A percentile compares a stretch with the other conserved stretches of the same genome.
These are phyloP conservation scores for Pyrgilauda ruficollis DNA, from an alignment of 2,113 vertebrate genomes.

Conservation along the genomic window DNA sequence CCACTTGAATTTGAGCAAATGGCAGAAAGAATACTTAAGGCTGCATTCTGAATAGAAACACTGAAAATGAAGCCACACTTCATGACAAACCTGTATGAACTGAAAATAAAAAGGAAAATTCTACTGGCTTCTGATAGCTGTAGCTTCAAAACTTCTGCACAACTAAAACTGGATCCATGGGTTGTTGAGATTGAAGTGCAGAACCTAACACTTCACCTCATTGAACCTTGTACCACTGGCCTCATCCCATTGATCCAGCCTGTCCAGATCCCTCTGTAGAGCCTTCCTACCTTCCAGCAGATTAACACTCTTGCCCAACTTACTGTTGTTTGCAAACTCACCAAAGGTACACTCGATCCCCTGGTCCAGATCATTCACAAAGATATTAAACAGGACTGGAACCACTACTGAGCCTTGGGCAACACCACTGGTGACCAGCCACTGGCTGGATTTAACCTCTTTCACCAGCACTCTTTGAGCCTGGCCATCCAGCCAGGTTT, in stretches of 20 bases:
- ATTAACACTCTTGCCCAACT: no score
- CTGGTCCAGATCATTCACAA: no score
- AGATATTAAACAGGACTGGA: neutral
- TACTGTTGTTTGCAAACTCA: neutral
- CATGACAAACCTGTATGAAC: neutral
- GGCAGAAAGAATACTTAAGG: neutral
- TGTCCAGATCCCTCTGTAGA: neutral
- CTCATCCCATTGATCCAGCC: neutral
- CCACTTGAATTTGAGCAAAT: neutral
- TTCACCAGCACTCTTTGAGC: neutral
- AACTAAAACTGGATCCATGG: neutral
- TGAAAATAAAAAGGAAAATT: neutral
- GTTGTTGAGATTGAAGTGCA: neutral
- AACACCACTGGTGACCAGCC: accelerated
- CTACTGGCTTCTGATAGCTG: neutral
- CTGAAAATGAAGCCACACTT: neutral
- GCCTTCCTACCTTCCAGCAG: neutral
- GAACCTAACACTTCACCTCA: neutral
- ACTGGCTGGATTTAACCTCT: neutral
- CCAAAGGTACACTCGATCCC: neutral
- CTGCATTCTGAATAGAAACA: neutral
- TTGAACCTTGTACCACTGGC: neutral
- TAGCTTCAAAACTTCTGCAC: neutral
- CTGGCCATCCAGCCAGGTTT: neutral
- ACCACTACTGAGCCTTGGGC: neutral